These are phyloP conservation scores for Zoanthus sansibaricus DNA, from an alignment of 92 coral and sea anemone genomes.

Conservation along the genomic window DNA sequence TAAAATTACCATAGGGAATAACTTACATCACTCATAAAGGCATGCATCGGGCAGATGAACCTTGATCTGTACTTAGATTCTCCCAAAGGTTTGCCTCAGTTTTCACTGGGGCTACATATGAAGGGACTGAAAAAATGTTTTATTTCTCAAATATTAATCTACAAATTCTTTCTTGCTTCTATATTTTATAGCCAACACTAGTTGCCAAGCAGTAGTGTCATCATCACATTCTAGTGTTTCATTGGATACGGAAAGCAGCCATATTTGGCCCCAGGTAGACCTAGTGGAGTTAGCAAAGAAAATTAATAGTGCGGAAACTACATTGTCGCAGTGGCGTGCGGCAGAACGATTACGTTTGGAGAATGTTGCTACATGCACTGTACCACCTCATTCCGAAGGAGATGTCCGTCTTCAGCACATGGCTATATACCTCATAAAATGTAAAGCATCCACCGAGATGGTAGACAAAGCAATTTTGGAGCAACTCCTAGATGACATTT, in stretches of 20 bases:
- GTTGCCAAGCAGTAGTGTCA: constrained; percentile 53
- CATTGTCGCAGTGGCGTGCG: constrained; percentile 71
- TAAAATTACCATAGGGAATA: too few relatives aligned
- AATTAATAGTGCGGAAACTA: constrained; percentile 56
- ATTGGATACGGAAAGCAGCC: constrained; percentile 58
- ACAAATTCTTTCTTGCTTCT: background rate
- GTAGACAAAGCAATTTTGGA: constrained; percentile 74
- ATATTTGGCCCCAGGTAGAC: constrained; percentile 15
- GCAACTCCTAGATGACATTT: constrained; percentile 70
- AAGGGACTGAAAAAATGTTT: too few relatives aligned
- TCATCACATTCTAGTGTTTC: constrained; percentile 59
- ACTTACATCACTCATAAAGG: too few relatives aligned
- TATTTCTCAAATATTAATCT: too few relatives aligned
- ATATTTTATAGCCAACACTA: constrained; percentile 53
- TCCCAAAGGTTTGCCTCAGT: too few relatives aligned
- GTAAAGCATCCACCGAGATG: constrained; percentile 71
- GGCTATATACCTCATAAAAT: constrained; percentile 78
- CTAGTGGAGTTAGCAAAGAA: constrained; percentile 64
- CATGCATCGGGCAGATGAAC: too few relatives aligned
- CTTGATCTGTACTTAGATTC: too few relatives aligned
- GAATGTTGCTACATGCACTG: constrained; percentile 67
- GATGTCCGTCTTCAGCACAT: constrained; percentile 90
- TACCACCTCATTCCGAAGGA: constrained; percentile 75
- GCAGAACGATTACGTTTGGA: constrained; percentile 65
- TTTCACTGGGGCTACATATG: too few relatives aligned